Conservation (phyloP, 1,140 invertebrate genomes). For the Drosophila neocordata region DNA sequence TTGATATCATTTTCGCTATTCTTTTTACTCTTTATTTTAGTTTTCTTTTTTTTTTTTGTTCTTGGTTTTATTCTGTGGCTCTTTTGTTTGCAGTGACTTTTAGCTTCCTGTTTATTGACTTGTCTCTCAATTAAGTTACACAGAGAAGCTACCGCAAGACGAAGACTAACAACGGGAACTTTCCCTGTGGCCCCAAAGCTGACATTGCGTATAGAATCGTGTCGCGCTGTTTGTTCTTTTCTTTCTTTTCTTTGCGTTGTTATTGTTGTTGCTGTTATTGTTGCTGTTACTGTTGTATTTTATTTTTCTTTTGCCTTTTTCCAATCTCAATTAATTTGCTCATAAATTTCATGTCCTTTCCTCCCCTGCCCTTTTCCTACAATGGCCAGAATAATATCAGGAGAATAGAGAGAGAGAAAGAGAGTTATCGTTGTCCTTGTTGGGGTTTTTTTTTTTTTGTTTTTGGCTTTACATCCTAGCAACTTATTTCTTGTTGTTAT, state of each 20-base stretch:
- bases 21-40: background rate
- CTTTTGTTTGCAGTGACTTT: slow-evolving; percentile 60
- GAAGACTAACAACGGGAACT: slow-evolving; percentile 41
- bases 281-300: slow-evolving; percentile 14
- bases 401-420: slow-evolving; percentile 20
- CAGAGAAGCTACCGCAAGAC: slow-evolving; percentile 57
- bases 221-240: slow-evolving; percentile 31
- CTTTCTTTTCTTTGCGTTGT: background rate
- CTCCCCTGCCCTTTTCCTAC: background rate
- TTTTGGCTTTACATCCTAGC: slow-evolving; percentile 67
- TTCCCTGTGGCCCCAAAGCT: slow-evolving; percentile 29
- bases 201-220: slow-evolving; percentile 45
- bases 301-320: slow-evolving; percentile 57
- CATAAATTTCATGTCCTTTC: slow-evolving; percentile 79
- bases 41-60: slow-evolving; percentile 21
- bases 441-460: slow-evolving; percentile 51
- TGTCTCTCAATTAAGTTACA: slow-evolving; percentile 81
- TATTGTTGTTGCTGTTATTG: slow-evolving; percentile 10
- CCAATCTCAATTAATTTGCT: slow-evolving; percentile 82
- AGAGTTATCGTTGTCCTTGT: slow-evolving; percentile 47
- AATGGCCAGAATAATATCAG: slow-evolving; percentile 17
- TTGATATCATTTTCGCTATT: too few relatives aligned
- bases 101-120: slow-evolving; percentile 80
- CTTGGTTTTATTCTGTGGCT: slow-evolving; percentile 15
- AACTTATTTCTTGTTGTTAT: slow-evolving; percentile 37